These are phyloP conservation scores for Arothron firmamentum DNA, from an alignment of 2,113 vertebrate species.

Conservation along the genomic window DNA sequence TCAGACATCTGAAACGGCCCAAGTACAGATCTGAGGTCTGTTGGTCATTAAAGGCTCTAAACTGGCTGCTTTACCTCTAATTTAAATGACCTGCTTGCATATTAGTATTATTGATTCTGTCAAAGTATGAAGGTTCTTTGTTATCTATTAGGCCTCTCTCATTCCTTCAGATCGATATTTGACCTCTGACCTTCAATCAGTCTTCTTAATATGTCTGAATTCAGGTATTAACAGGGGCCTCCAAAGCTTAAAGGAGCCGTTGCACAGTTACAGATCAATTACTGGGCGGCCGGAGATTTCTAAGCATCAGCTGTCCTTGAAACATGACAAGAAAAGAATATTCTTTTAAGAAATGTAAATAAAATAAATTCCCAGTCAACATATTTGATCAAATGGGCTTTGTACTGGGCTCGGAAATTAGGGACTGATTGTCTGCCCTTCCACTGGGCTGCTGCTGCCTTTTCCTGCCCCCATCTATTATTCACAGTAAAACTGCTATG, in stretches of 20 bases:
- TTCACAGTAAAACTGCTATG: constrained; percentile 51
- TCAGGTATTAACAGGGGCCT: constrained; percentile 1
- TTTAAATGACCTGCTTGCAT: constrained; percentile 4
- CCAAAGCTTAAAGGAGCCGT: constrained; percentile 5
- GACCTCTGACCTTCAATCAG: constrained; percentile 34
- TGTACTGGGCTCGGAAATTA: background rate
- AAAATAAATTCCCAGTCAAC: no score
- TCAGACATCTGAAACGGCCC: no score
- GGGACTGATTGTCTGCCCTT: constrained; percentile 2
- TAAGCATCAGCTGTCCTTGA: background rate
- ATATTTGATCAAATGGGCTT: no score
- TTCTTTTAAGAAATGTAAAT: no score
- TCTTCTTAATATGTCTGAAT: constrained; percentile 20
- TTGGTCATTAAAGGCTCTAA: background rate
- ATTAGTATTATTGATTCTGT: constrained; percentile 30
- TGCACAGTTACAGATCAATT: constrained; percentile 3
- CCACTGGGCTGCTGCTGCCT: constrained; percentile 25
- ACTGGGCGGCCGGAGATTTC: background rate
- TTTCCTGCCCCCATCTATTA: constrained; percentile 45
- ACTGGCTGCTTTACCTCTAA: background rate
- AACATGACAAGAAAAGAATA: no score
- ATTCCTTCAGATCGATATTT: constrained; percentile 29
- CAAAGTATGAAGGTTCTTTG: constrained; percentile 10
- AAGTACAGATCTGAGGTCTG: no score
- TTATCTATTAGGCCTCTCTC: constrained; percentile 13